phyloP scores from a whole-genome alignment of 2,113 vertebrate genomes.

The Pollachius pollachius region DNA sequence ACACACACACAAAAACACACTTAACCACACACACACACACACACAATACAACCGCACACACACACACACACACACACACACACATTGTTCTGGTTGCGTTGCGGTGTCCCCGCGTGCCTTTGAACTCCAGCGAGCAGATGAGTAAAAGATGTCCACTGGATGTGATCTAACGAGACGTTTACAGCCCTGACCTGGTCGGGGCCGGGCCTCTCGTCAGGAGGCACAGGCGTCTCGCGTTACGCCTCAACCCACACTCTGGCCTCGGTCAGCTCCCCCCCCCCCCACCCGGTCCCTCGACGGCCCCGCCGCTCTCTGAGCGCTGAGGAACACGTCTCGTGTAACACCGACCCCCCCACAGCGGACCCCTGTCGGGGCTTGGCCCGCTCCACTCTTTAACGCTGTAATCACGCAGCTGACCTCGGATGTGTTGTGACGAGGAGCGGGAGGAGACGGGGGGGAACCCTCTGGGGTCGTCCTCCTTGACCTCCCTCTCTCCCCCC shows the following conservation, averaged over 20 bases:
- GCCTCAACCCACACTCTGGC: no score
- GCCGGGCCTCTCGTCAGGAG: slow-evolving; percentile 14
- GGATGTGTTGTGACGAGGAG: no score
- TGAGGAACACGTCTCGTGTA: background rate
- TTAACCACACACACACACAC: no score
- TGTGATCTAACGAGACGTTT: slow-evolving; percentile 55
- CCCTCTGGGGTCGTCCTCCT: no score
- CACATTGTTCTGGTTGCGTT: slow-evolving; percentile 34
- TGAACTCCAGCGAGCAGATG: slow-evolving; percentile 35
- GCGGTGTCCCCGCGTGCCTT: slow-evolving; percentile 38
- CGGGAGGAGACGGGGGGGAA: no score
- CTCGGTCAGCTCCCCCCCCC: no score
- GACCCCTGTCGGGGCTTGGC: no score
- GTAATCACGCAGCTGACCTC: no score
- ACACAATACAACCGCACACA: slow-evolving; percentile 16
- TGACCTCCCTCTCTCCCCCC: no score
- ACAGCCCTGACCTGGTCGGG: slow-evolving; percentile 44
- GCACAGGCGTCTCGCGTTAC: slow-evolving; percentile 5
- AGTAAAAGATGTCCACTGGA: slow-evolving; percentile 46
- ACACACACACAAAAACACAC: slow-evolving; percentile 10
- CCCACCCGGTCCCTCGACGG: no score
- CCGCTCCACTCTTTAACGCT: no score
- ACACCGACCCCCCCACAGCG: no score
- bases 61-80: background rate
- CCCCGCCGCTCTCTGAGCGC: background rate